A percentile compares a stretch with the other conserved stretches of the same genome.
Evolutionary conservation across 64 coral and sea anemone species (phyloP).

Genomic region (Cladopsammia gracilis): DNA sequence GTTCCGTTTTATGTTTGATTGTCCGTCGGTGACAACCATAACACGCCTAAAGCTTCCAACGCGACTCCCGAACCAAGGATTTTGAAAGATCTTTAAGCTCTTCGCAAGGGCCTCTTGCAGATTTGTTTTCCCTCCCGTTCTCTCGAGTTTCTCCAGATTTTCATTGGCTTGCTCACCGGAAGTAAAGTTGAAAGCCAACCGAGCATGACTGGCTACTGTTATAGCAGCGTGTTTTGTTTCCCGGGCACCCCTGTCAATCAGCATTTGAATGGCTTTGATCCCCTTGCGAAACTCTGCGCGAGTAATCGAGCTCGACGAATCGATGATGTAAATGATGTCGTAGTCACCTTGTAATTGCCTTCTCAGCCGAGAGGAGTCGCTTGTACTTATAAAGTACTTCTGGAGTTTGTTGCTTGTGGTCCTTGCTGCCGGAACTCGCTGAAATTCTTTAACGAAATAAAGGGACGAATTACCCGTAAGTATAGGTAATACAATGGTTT

Average conservation of each 20-base stretch:
- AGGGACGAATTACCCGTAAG: neutral
- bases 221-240: neutral
- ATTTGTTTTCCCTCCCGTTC: conserved; percentile 24
- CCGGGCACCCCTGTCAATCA: conserved; percentile 4
- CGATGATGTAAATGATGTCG: conserved; percentile 24
- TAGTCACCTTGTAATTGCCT: conserved; percentile 20
- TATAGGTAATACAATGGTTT: neutral
- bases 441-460: conserved; percentile 17
- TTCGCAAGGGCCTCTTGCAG: conserved; percentile 25
- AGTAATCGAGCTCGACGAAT: conserved; percentile 22
- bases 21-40: conserved; percentile 59
- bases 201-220: conserved; percentile 17
- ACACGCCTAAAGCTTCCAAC: conserved; percentile 52
- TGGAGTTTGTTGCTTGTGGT: conserved; percentile 10
- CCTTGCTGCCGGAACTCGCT: neutral
- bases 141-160: neutral
- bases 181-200: neutral
- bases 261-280: conserved; percentile 31
- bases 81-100: conserved; percentile 20
- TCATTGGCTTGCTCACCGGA: neutral
- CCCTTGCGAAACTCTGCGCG: conserved; percentile 13
- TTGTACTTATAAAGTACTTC: neutral
- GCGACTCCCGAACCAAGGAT: conserved; percentile 31
- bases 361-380: neutral
- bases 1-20: conserved; percentile 62